Evolutionary conservation across 1,140 invertebrate genomes (phyloP), one percentile per base, ranked within the genome.

Genomic region (Medauroidea extradentata): DNA sequence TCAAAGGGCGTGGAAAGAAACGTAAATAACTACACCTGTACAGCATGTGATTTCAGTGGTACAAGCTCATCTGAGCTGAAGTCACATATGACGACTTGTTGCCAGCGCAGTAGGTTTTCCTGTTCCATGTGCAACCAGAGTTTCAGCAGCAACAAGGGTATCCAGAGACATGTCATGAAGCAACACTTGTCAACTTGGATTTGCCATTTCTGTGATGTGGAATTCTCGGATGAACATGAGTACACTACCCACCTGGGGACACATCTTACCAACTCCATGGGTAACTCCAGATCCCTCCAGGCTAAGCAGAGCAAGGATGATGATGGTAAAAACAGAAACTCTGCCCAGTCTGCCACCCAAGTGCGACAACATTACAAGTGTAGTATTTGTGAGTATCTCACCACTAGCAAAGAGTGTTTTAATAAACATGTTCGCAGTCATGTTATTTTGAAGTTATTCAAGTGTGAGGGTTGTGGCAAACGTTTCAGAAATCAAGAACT

Each of bases 221-320:
- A 43, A 9, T 60, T 60, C 27, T 48, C 29, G 21, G 42, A 60
- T 25, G 58, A 60, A 49, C 14, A 44, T 14, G 58, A 60, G 38
- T 60, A 43, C 21, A 53, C 50, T 5, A 11, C 41, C 21, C 58
- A 60, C 41, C 42, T 60, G 41, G 18, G 43, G 5, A 53, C 24
- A 2, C 58, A 60, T 48, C 16, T 53, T 19, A 38, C n/a, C 18
- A n/a, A 13, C 24, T 11, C 24, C 24, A n/a, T n/a, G n/a, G n/a
- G n/a, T n/a, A 7, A 5, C 18, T 46, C 44, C 24, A 19, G 24
- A n/a, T 13, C n/a, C 29, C 29, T 34, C 5, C 29, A 34, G 29
- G 29, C 29, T 11, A 34, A 34, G 29, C 4, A 34, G 5, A 34
- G 29, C 11, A 11, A 34, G n/a, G n/a, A n/a, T n/a, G n/a, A n/a